Evolutionary conservation across 2,888 invertebrate species (phyloP).

Genomic region (Laspeyria flexula): DNA sequence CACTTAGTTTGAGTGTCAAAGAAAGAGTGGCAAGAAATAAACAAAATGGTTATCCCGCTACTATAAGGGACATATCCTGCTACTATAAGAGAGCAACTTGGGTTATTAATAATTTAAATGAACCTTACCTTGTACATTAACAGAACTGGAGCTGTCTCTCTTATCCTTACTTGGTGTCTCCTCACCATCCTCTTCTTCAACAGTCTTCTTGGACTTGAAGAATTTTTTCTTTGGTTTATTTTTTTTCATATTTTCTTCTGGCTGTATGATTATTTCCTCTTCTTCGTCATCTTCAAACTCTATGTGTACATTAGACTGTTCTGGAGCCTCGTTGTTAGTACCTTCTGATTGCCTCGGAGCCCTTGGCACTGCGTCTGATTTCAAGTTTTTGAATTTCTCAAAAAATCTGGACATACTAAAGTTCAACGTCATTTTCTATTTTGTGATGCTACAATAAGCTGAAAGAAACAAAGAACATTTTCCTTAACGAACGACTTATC

Average conservation of each 20-base stretch:
- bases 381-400: conserved; percentile 75
- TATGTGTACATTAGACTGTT: conserved; percentile 22
- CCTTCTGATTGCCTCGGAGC: conserved; percentile 68
- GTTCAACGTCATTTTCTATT: conserved; percentile 51
- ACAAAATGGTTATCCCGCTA: too few relatives aligned
- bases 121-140: conserved; percentile 73
- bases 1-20: too few relatives aligned
- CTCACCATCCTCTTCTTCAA: conserved; percentile 32
- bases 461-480: conserved; percentile 20
- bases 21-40: too few relatives aligned
- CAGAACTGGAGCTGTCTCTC: conserved; percentile 52
- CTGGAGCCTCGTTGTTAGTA: conserved; percentile 50
- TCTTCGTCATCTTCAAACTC: conserved; percentile 28
- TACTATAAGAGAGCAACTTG: too few relatives aligned
- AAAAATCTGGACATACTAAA: conserved; percentile 55
- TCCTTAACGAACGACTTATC: not conserved
- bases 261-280: conserved; percentile 62
- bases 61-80: too few relatives aligned
- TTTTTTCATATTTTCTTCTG: conserved; percentile 52
- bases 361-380: conserved; percentile 82
- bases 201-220: conserved; percentile 48
- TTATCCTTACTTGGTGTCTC: conserved; percentile 40
- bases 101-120: not conserved
- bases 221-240: conserved; percentile 60
- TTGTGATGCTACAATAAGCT: not conserved